Base-by-base conservation (phyloP, 2,113 vertebrate genomes). In the Globicephala melas region DNA sequence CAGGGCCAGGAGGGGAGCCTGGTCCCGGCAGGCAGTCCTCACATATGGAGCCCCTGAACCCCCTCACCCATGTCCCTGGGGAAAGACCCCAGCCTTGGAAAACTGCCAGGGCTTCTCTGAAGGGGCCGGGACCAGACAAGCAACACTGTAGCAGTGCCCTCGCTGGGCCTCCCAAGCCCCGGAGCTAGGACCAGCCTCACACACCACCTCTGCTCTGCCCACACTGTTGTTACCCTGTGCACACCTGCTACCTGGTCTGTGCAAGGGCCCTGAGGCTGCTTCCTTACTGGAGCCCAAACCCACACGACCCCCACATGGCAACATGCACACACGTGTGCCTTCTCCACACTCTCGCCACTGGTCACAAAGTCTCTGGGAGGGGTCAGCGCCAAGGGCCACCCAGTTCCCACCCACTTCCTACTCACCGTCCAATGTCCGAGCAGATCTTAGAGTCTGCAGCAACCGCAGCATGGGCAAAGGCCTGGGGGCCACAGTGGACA, bases 341-440 rank as follows among this genome's bases (percentile, higher is more conserved):
- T 33, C 62, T 60, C 65, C 62, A 26, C n/a, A 25, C 17, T 8
- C 44, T 58, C 0, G 0, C 31, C 68, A 10, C n/a, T 6, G 10
- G 55, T 9, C 63, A 21, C 73, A 23, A 13, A 25, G 60, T 41
- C 67, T 77, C 89, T 38, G 4, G 60, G 68, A 84, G 9, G 58
- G 31, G 10, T 41, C 55, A 2, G 67, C 17, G 8, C 55, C 5
- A 0, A 60, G 55, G 13, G 26, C 63, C 86, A 58, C 63, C 31
- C 33, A 28, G n/a, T 20, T 33, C 23, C 93, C 53, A 62, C n/a
- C 25, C 62, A 63, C 62, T 50, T 36, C 38, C 20, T 36, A 97
- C 98, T 97, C 89, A 98, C 98, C 96, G 97, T 36, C 97, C 98
- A 68, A 98, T 97, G 55, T 97, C 94, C 0, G 98, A 98, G 95